Base-by-base conservation (phyloP, 2,113 vertebrate species). In the Gobiocypris rarus region DNA sequence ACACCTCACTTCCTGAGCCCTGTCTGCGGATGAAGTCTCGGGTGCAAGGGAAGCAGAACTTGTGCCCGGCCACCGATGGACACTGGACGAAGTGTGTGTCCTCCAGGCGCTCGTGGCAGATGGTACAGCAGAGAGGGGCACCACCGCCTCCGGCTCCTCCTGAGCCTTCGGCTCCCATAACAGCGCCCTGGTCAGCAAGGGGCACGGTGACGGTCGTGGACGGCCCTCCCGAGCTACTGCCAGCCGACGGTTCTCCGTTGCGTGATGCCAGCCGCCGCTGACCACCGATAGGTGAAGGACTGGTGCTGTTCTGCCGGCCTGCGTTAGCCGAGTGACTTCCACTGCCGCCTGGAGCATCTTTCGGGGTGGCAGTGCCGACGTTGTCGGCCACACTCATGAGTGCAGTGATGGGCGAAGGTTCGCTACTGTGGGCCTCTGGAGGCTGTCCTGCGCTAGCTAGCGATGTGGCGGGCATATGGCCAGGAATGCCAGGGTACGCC, bases 11-110 rank as follows among this genome's bases (percentile, higher is more conserved):
- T 0, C 95, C 94, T 0, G 94, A 94, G 52, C 95, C 93, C 63
- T 95, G 94, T 45, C 92, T 94, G 87, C 96, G 96, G 88, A 97
- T 97, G 92, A 96, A 96, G 41, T 96, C 93, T 22, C 96, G 92
- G 5, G 96, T 96, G 87, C 96, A 97, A 0, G 96, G 96, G 87
- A 97, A 97, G 88, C 96, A 97, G 89, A 97, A 97, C 89, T 96
- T 96, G 84, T 97, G 96, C 7, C 94, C 94, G 0, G 93, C 92
- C 81, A 97, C 95, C 0, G 96, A 95, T 3, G 96, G 96, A 91
- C 96, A 97, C 91, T 97, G 96, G 56, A 96, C 95, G 34, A 95
- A 96, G 87, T 95, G 95, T 4, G 95, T 95, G 91, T 97, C 96
- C 82, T 97, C 96, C 80, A 97, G 93, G 50, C 96, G 89, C 89